These are phyloP conservation scores for Naso thynnoides DNA, from an alignment of 2,797 vertebrate species.

Conservation along the genomic window DNA sequence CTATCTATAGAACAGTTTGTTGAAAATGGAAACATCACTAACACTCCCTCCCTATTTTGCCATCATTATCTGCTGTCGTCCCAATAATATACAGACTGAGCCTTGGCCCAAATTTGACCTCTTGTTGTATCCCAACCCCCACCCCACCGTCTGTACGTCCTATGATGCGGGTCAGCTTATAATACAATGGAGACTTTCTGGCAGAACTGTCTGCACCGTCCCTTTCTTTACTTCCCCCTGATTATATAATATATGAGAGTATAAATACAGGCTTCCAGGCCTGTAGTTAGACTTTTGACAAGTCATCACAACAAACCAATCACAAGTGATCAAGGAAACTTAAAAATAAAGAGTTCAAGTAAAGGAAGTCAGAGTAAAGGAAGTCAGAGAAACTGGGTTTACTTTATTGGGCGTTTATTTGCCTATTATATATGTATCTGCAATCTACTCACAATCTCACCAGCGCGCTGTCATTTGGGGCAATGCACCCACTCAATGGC, in stretches of 20 bases:
- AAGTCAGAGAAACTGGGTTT: no score
- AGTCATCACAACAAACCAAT: no score
- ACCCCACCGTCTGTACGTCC: conserved; percentile 15
- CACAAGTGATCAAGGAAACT: no score
- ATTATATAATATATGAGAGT: conserved; percentile 36
- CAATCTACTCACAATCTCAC: no score
- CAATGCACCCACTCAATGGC: no score
- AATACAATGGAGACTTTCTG: conserved; percentile 59
- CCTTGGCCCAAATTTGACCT: conserved; percentile 67
- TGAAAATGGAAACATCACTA: conserved; percentile 5
- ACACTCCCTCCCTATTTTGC: not conserved
- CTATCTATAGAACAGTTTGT: not conserved
- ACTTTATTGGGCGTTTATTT: no score
- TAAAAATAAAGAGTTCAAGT: not conserved
- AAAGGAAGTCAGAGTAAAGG: not conserved
- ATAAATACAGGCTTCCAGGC: not conserved
- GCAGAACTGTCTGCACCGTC: not conserved
- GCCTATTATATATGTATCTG: no score
- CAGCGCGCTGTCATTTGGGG: no score
- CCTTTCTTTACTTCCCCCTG: conserved; percentile 49
- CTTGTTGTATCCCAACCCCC: conserved; percentile 18
- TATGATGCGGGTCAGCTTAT: conserved; percentile 57
- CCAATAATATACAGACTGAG: conserved; percentile 57
- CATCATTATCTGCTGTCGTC: conserved; percentile 43
- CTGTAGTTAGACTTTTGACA: conserved; percentile 9